Evolutionary conservation across 2,797 vertebrate genomes (phyloP).

Genomic region (Thunnus albacares): DNA sequence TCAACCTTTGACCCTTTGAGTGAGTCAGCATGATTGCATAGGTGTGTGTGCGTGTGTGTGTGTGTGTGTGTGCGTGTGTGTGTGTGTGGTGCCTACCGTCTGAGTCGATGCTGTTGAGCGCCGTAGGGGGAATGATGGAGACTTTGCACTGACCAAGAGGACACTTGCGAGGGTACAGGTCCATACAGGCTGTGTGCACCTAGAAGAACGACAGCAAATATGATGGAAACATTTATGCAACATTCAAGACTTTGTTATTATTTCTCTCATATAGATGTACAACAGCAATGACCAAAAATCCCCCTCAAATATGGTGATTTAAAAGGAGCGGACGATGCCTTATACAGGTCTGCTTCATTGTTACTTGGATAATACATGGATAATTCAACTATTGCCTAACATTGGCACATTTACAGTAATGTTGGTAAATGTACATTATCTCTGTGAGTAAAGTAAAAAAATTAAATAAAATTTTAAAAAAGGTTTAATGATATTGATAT

Average conservation of each 20-base stretch:
- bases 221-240: neutral
- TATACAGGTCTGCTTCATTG: no score
- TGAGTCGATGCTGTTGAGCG: constrained; percentile 99
- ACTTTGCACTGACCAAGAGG: constrained; percentile 99
- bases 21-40: constrained; percentile 7
- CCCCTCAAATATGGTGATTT: neutral
- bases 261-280: neutral
- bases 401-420: neutral
- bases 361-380: neutral
- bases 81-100: constrained; percentile 89
- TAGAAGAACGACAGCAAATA: constrained; percentile 60
- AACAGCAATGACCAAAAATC: neutral
- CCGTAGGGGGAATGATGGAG: constrained; percentile 98
- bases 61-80: constrained; percentile 10
- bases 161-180: constrained; percentile 94
- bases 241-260: neutral
- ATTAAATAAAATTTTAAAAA: no score
- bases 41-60: constrained; percentile 14
- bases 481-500: no score
- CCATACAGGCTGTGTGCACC: constrained; percentile 98
- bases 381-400: neutral
- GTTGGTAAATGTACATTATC: neutral
- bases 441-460: no score
- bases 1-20: constrained; percentile 29
- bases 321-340: neutral